Evolutionary conservation across 2,797 vertebrate species (phyloP).

Genomic region (Rallus crepitans): DNA sequence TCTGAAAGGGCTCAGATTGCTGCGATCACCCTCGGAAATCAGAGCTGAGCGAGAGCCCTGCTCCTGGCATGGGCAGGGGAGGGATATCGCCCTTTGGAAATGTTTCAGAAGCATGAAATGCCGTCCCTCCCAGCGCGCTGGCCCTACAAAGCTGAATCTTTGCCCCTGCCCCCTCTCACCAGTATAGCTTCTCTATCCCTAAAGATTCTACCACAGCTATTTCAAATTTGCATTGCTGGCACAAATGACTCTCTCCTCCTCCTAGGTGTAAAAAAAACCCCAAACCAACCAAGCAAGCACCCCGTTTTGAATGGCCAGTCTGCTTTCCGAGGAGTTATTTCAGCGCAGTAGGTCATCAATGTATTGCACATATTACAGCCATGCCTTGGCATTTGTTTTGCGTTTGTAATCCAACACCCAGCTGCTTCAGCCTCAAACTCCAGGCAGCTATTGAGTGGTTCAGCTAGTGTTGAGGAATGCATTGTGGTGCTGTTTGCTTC

Average conservation of each 20-base stretch:
- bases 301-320: background rate
- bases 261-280: background rate
- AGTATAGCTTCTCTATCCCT: background rate
- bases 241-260: background rate
- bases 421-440: constrained; percentile 59
- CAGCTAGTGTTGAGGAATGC: constrained; percentile 57
- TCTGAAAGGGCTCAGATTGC: constrained; percentile 16
- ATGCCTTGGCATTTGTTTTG: constrained; percentile 64
- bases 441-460: constrained; percentile 62
- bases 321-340: constrained; percentile 27
- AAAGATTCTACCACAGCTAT: background rate
- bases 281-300: no score
- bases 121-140: background rate
- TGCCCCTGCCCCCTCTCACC: background rate
- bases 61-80: background rate
- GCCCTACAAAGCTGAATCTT: background rate
- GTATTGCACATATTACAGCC: constrained; percentile 42
- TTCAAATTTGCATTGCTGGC: background rate
- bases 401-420: constrained; percentile 71
- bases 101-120: constrained; percentile 19
- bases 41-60: background rate
- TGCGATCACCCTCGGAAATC: background rate
- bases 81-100: constrained; percentile 23
- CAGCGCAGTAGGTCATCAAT: constrained; percentile 42
- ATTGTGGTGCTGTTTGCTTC: constrained; percentile 62